phyloP scores from a whole-genome alignment of 2,888 invertebrate genomes.

The Agelastica alni region DNA sequence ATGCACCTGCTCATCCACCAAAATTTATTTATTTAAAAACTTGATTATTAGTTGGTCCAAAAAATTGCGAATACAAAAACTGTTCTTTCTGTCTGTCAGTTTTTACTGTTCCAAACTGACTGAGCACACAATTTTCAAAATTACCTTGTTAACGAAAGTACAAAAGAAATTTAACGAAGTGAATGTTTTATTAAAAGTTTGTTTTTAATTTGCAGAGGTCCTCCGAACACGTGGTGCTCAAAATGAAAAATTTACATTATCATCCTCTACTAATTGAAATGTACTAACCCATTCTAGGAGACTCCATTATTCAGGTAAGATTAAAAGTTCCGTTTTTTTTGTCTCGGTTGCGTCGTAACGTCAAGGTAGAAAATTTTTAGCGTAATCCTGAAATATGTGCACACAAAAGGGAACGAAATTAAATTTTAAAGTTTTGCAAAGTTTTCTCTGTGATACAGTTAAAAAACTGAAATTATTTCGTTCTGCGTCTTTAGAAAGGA shows the following conservation, averaged over 20 bases:
- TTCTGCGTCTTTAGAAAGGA: no score
- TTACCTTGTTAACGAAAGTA: no score
- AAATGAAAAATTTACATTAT: constrained; percentile 17
- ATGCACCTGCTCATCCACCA: no score
- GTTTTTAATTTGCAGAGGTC: constrained; percentile 11
- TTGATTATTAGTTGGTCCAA: no score
- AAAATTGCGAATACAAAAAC: no score
- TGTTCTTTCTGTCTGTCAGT: no score
- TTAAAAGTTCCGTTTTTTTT: constrained; percentile 11
- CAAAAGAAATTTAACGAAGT: constrained; percentile 4
- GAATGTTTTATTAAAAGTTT: constrained; percentile 15
- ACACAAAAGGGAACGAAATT: constrained; percentile 14
- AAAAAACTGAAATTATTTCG: no score
- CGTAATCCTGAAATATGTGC: constrained; percentile 9
- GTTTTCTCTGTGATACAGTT: no score
- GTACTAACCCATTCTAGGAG: constrained; percentile 8
- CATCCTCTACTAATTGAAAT: constrained; percentile 16
- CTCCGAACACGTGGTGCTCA: not conserved
- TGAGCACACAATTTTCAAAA: no score
- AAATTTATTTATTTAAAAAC: no score
- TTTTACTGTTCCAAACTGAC: no score
- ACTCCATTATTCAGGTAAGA: constrained; percentile 16
- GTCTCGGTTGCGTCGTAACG: not conserved
- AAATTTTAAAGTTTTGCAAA: constrained; percentile 12
- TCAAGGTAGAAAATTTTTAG: constrained; percentile 9